These are phyloP conservation scores for Tineola bisselliella DNA, from an alignment of 2,888 invertebrate species.

Conservation along the genomic window DNA sequence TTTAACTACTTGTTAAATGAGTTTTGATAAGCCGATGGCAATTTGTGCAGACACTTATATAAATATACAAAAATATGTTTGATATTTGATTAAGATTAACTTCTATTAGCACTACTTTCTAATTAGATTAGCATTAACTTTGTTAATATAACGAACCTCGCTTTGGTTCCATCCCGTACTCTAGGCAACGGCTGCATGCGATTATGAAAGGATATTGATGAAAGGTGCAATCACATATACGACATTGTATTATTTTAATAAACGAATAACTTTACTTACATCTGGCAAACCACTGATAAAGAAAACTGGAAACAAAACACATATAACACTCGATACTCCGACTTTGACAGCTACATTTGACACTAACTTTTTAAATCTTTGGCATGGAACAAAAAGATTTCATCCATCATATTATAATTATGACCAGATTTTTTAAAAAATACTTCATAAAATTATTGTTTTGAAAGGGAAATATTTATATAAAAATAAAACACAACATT, in stretches of 20 bases:
- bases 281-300: not conserved
- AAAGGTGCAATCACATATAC: slow-evolving; percentile 30
- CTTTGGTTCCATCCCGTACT: slow-evolving; percentile 57
- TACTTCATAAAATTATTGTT: too few relatives aligned
- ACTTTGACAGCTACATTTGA: not conserved
- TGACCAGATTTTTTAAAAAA: too few relatives aligned
- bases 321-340: not conserved
- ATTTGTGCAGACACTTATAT: not conserved
- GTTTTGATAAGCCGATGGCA: not conserved
- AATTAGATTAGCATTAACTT: slow-evolving; percentile 16
- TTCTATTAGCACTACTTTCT: not conserved
- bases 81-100: not conserved
- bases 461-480: not conserved
- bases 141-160: slow-evolving; percentile 55
- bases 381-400: too few relatives aligned
- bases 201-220: slow-evolving; percentile 42
- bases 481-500: slow-evolving; percentile 22
- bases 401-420: too few relatives aligned
- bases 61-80: not conserved
- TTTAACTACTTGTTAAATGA: not conserved
- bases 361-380: not conserved
- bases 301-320: slow-evolving; percentile 15
- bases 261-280: not conserved
- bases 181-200: slow-evolving; percentile 61
- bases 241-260: not conserved